A percentile compares a stretch with the other conserved stretches of the same genome.
These are phyloP conservation scores for Gymnocypris eckloni DNA, from an alignment of 2,797 vertebrate species.

Conservation along the genomic window DNA sequence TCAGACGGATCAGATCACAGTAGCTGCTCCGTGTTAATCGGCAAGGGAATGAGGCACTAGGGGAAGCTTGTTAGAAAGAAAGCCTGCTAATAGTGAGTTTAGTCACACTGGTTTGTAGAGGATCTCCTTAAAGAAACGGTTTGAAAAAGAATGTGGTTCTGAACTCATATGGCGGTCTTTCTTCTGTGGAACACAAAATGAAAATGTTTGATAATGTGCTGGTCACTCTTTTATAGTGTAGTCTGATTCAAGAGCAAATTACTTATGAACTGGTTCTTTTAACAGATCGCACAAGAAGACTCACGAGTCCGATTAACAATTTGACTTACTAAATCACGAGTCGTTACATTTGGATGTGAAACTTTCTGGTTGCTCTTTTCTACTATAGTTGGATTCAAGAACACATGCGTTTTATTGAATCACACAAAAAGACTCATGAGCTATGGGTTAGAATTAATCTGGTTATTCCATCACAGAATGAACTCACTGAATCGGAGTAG, in stretches of 20 bases:
- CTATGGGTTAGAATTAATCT: neutral
- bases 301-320: too few species aligned
- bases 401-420: neutral
- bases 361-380: neutral
- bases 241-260: neutral
- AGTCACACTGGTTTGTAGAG: neutral
- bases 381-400: neutral
- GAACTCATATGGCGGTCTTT: neutral
- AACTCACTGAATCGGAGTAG: neutral
- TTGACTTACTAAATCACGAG: neutral
- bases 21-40: slow-evolving; percentile 22
- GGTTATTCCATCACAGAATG: too few species aligned
- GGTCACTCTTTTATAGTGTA: neutral
- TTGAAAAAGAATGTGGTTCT: neutral
- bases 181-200: neutral
- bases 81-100: slow-evolving; percentile 3
- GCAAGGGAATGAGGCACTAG: slow-evolving; percentile 13
- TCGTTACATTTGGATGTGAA: neutral
- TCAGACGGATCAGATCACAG: slow-evolving; percentile 27
- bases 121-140: neutral
- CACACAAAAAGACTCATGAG: neutral
- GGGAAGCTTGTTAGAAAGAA: neutral
- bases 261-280: neutral
- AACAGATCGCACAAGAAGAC: neutral
- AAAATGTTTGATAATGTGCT: neutral